These are phyloP conservation scores for Melieria picta DNA, from an alignment of 2,888 invertebrate species.

Conservation along the genomic window DNA sequence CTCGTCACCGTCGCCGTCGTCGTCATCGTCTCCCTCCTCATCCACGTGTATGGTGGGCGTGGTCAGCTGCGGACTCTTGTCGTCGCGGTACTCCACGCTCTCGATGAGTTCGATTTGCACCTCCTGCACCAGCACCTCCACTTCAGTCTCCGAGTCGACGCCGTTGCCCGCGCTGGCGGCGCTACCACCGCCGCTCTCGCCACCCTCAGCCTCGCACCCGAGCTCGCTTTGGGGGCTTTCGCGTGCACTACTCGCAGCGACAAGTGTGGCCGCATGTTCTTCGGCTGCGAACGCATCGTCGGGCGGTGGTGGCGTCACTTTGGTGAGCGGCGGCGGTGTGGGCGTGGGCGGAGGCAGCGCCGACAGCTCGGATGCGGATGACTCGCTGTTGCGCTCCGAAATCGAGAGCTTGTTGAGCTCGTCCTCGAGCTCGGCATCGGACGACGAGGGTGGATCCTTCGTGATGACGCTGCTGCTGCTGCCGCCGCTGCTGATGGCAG, in stretches of 20 bases:
- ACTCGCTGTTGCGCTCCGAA: slow-evolving; percentile 46
- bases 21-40: slow-evolving; percentile 27
- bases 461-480: slow-evolving; percentile 38
- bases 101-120: slow-evolving; percentile 60
- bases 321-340: slow-evolving; percentile 48
- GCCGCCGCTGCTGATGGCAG: slow-evolving; percentile 36
- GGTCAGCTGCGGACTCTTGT: slow-evolving; percentile 37
- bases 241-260: slow-evolving; percentile 23
- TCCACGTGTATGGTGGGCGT: slow-evolving; percentile 52
- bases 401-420: slow-evolving; percentile 46
- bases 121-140: slow-evolving; percentile 49
- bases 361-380: slow-evolving; percentile 39
- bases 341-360: slow-evolving; percentile 44
- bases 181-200: slow-evolving; percentile 8
- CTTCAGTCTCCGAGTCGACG: slow-evolving; percentile 38
- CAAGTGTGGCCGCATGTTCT: slow-evolving; percentile 15
- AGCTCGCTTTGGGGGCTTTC: slow-evolving; percentile 41
- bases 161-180: slow-evolving; percentile 24
- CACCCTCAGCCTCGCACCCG: slow-evolving; percentile 28
- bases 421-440: slow-evolving; percentile 48
- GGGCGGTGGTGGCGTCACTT: slow-evolving; percentile 46
- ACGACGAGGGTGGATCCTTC: slow-evolving; percentile 50
- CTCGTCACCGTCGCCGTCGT: too few species aligned
- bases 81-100: slow-evolving; percentile 37
- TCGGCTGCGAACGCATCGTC: slow-evolving; percentile 34